Conservation (phyloP, 1,140 invertebrate genomes). For the Calosoma granatense region DNA sequence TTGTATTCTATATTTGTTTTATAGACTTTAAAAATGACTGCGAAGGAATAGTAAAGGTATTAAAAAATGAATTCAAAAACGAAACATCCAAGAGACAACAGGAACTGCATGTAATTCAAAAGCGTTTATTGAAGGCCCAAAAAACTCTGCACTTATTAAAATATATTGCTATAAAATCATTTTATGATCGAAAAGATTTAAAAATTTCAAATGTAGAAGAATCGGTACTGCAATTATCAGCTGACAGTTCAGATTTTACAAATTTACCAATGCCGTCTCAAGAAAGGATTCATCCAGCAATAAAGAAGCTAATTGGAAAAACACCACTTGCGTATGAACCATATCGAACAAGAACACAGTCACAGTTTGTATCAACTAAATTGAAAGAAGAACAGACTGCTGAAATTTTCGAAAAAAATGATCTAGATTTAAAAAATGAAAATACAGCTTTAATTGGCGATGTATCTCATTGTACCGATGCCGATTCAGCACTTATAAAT, state of each 20-base stretch:
- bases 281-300: slow-evolving; percentile 57
- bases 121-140: slow-evolving; percentile 46
- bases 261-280: slow-evolving; percentile 34
- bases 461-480: not conserved
- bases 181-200: slow-evolving; percentile 54
- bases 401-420: slow-evolving; percentile 1
- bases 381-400: slow-evolving; percentile 13
- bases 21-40: no score
- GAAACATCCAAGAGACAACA: slow-evolving; percentile 42
- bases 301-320: slow-evolving; percentile 55
- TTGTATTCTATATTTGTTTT: no score
- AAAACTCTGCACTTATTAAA: slow-evolving; percentile 60
- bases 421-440: slow-evolving; percentile 18
- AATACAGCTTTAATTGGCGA: slow-evolving; percentile 16
- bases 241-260: not conserved
- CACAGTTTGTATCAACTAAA: slow-evolving; percentile 34
- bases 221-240: slow-evolving; percentile 10
- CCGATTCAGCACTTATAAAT: not conserved
- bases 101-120: slow-evolving; percentile 45
- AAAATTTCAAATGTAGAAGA: slow-evolving; percentile 34
- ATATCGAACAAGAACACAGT: slow-evolving; percentile 36
- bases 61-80: slow-evolving; percentile 41
- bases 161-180: slow-evolving; percentile 54
- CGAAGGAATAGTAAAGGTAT: no score
- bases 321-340: slow-evolving; percentile 33